Base-by-base conservation (phyloP, 2,888 invertebrate species). In the Disparrhopalites patrizii region DNA sequence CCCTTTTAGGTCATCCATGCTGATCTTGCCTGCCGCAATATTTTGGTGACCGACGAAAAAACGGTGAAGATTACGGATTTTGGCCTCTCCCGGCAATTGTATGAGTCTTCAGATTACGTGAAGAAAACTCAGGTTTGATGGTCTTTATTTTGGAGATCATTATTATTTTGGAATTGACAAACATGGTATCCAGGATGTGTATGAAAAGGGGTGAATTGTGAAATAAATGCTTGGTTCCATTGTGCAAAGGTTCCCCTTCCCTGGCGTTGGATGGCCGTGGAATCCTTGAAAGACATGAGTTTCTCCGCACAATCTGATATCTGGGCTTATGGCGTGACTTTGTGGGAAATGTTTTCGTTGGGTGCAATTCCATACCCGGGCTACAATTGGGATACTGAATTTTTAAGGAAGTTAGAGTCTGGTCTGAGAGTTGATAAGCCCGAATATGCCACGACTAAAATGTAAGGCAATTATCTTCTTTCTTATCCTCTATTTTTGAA, bases 1-100 rank as follows among this genome's bases (percentile, higher is more conserved):
- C n/a, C n/a, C 13, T 47, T 47, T 7, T 33, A 55, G 55, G 55
- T 55, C 4, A 55, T 55, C 20, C 55, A 55, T 55, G 55, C 55
- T 31, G 55, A 55, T 20, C 18, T 55, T 2, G 55, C 55, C 3
- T n/a, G 18, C 55, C n/a, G 55, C 2, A 55, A 55, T 33, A 28
- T 55, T 33, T 15, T 55, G 20, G 23, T 55, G 8, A 55, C 55
- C n/a, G 23, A 5, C 3, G 33, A 55, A 8, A n/a, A 36, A 55
- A n/a, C 5, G 10, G 7, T 31, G 13, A 55, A 55, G 28, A 55
- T 55, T 3, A 55, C 55, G 5, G 55, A 55, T 33, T 55, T 55
- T 20, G 55, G 55, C 3, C 33, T 55, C 2, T 55, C 55, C 18
- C 55, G 55, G n/a, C 55, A 55, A 18, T 33, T 55, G 33, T 55